phyloP scores from a whole-genome alignment of 2,888 invertebrate genomes.

The Drosophila robusta region DNA sequence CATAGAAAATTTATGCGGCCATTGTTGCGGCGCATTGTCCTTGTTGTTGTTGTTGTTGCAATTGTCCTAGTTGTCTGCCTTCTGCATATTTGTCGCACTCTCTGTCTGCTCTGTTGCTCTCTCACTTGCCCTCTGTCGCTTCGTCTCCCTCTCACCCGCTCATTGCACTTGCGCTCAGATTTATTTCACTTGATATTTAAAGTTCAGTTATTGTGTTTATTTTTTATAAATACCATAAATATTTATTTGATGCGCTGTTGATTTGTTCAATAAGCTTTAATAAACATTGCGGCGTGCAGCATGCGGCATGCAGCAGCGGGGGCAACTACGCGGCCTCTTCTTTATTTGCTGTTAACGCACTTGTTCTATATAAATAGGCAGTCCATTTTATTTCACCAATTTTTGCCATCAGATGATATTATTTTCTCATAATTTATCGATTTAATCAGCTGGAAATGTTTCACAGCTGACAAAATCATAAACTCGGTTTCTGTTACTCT shows the following conservation, averaged over 20 bases:
- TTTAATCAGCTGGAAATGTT: slow-evolving; percentile 78
- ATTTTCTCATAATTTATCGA: slow-evolving; percentile 76
- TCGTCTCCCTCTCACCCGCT: slow-evolving; percentile 18
- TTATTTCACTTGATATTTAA: slow-evolving; percentile 51
- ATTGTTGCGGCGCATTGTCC: slow-evolving; percentile 73
- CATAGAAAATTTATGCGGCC: slow-evolving; percentile 78
- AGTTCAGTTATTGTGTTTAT: slow-evolving; percentile 31
- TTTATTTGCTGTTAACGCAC: slow-evolving; percentile 56
- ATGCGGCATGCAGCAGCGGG: neutral
- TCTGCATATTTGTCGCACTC: slow-evolving; percentile 78
- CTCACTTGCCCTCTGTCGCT: slow-evolving; percentile 20
- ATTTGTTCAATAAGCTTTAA: slow-evolving; percentile 61
- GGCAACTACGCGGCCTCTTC: slow-evolving; percentile 14
- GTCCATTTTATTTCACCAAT: slow-evolving; percentile 49
- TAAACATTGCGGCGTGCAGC: slow-evolving; percentile 46
- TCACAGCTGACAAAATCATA: slow-evolving; percentile 80
- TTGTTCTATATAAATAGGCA: slow-evolving; percentile 43
- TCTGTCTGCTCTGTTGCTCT: slow-evolving; percentile 52
- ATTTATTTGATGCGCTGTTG: slow-evolving; percentile 55
- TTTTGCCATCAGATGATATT: slow-evolving; percentile 63
- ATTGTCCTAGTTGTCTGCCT: slow-evolving; percentile 76
- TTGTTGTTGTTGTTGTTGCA: slow-evolving; percentile 53
- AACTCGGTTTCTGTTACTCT: slow-evolving; percentile 44
- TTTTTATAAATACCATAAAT: slow-evolving; percentile 34
- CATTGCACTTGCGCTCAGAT: slow-evolving; percentile 55